phyloP scores from a whole-genome alignment of 2,797 vertebrate genomes.

The Champsocephalus esox region DNA sequence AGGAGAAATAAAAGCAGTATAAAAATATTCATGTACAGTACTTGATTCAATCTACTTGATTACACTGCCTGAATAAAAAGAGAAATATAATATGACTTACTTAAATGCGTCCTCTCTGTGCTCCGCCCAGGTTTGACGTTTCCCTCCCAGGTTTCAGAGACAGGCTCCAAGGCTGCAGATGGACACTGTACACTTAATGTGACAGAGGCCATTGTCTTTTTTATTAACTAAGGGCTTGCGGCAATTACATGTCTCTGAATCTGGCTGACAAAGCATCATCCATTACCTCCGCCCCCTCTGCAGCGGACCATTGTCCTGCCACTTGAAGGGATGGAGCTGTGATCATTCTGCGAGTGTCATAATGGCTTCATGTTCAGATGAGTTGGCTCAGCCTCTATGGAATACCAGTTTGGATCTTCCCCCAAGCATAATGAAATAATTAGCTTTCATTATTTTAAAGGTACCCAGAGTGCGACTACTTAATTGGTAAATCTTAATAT shows the following conservation, averaged over 20 bases:
- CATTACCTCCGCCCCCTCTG: constrained; percentile 28
- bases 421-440: constrained; percentile 1
- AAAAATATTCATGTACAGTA: too few species aligned
- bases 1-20: too few species aligned
- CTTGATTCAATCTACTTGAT: too few species aligned
- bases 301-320: constrained; percentile 38
- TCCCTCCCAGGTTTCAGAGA: constrained; percentile 23
- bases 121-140: neutral
- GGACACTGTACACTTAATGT: constrained; percentile 38
- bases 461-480: neutral
- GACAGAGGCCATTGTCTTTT: constrained; percentile 32
- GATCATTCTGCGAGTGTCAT: constrained; percentile 52
- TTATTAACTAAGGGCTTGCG: constrained; percentile 52
- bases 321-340: constrained; percentile 47
- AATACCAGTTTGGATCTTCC: constrained; percentile 32
- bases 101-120: constrained; percentile 35
- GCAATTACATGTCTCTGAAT: constrained; percentile 51
- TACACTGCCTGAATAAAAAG: neutral
- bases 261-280: constrained; percentile 56
- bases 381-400: constrained; percentile 39
- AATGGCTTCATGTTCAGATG: constrained; percentile 56
- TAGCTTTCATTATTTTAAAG: constrained; percentile 6
- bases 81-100: neutral
- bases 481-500: constrained; percentile 9
- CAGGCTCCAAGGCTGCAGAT: constrained; percentile 46